These are phyloP conservation scores for Manacus vitellinus DNA, from an alignment of 2,113 vertebrate species.

Conservation along the genomic window DNA sequence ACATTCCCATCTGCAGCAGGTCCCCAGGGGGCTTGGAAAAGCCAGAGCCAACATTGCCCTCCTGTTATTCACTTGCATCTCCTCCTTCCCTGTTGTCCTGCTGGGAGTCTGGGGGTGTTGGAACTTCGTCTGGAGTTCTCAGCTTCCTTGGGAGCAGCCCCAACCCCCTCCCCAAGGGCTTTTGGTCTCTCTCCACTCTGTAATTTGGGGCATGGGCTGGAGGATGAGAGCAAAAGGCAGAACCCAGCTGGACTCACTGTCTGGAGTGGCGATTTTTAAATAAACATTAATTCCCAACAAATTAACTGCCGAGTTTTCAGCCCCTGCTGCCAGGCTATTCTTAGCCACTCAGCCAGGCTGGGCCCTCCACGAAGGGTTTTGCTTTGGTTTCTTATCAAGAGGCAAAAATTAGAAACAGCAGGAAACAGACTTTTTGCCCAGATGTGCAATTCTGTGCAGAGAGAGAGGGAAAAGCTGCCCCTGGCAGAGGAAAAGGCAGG, in stretches of 20 bases:
- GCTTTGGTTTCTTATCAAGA: conserved; percentile 32
- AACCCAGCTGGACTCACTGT: background rate
- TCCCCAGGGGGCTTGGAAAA: background rate
- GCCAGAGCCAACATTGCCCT: background rate
- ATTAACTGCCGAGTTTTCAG: background rate
- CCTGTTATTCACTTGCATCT: background rate
- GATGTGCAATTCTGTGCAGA: background rate
- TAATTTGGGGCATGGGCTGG: background rate
- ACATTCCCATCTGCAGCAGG: background rate
- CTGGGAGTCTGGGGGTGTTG: background rate
- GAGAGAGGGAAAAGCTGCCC: background rate
- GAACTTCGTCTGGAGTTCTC: background rate
- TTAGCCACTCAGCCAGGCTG: background rate
- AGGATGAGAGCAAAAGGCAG: background rate
- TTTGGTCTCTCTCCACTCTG: background rate
- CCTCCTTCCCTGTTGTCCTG: rapidly evolving
- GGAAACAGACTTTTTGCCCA: conserved; percentile 64
- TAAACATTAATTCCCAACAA: background rate
- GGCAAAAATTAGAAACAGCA: conserved; percentile 58
- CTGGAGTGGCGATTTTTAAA: background rate
- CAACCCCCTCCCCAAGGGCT: background rate
- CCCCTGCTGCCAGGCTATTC: background rate
- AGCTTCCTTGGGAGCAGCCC: background rate
- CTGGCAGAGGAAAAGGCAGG: background rate
- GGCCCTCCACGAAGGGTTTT: background rate